Base-by-base conservation (phyloP, 2,888 invertebrate genomes). In the Bellardia bayeri region DNA sequence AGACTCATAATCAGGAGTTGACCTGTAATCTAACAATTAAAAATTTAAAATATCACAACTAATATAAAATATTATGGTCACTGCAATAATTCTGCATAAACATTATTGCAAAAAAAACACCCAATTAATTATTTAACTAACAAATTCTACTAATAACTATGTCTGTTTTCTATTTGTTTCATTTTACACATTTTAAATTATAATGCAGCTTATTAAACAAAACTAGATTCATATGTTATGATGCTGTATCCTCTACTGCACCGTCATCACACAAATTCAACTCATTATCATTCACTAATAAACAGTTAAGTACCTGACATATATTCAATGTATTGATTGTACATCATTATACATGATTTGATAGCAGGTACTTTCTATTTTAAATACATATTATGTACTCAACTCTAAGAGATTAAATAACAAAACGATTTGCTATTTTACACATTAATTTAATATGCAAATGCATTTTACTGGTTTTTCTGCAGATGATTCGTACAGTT, bases 231-330 rank as follows among this genome's bases (percentile, higher is more conserved):
- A 9, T 23, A 45, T 11, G 9, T 45, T 45, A 37, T 2, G 0
- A 0, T 6, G 37, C 37, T 6, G 5, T 37, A 37, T 6, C 37
- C 14, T 14, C 14, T 42, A 45, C 42, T 56, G 23, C 74, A 49
- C 33, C 42, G 13, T 45, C 33, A 14, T 45, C n/a, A 14, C 14
- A 7, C 49, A 61, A 49, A 74, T 58, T 74, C 30, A 23, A 45
- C 45, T 74, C n/a, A 74, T 58, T 58, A 61, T 33, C 7, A 63
- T 75, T 63, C 33, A 4, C 61, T 49, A 63, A 49, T 49, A 63
- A 61, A 49, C 45, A 37, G 61, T 51, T 76, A 37, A n/a, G 16
- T 4, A 33, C 37, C 37, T 37, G 6, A 16, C 33, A 49, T 75
- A 49, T 6, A 75, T 0, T 33, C n/a, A 45, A 45, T 30, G n/a